Conservation (phyloP, 2,888 invertebrate species). For the Deilephila elpenor region DNA sequence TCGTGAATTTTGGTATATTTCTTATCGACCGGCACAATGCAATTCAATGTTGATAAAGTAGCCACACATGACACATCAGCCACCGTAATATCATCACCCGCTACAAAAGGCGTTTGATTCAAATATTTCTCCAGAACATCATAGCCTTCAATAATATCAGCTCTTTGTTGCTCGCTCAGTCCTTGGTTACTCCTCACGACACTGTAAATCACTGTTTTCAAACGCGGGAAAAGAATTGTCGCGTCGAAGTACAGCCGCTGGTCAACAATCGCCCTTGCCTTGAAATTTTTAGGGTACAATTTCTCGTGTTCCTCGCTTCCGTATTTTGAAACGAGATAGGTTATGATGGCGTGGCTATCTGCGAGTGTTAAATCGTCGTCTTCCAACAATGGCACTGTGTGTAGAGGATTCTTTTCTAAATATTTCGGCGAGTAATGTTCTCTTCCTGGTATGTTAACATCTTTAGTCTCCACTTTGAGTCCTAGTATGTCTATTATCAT, state of each 20-base stretch:
- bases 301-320: slow-evolving; percentile 41
- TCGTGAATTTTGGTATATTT: slow-evolving; percentile 46
- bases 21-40: slow-evolving; percentile 47
- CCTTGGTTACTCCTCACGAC: slow-evolving; percentile 41
- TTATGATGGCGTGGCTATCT: slow-evolving; percentile 61
- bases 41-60: slow-evolving; percentile 52
- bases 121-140: slow-evolving; percentile 56
- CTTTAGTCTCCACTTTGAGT: slow-evolving; percentile 48
- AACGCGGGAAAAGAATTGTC: slow-evolving; percentile 54
- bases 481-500: slow-evolving; percentile 52
- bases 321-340: slow-evolving; percentile 56
- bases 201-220: slow-evolving; percentile 48
- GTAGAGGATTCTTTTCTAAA: slow-evolving; percentile 58
- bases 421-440: slow-evolving; percentile 54
- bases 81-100: slow-evolving; percentile 51
- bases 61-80: slow-evolving; percentile 61
- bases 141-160: slow-evolving; percentile 54
- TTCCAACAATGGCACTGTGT: slow-evolving; percentile 60
- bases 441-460: slow-evolving; percentile 50
- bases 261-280: slow-evolving; percentile 50
- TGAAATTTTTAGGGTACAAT: slow-evolving; percentile 54
- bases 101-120: slow-evolving; percentile 45
- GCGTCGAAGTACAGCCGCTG: slow-evolving; percentile 59
- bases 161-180: slow-evolving; percentile 43
- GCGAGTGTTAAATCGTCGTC: slow-evolving; percentile 52